Evolutionary conservation across 2,888 invertebrate species (phyloP).

Genomic region (Urechis unicinctus): DNA sequence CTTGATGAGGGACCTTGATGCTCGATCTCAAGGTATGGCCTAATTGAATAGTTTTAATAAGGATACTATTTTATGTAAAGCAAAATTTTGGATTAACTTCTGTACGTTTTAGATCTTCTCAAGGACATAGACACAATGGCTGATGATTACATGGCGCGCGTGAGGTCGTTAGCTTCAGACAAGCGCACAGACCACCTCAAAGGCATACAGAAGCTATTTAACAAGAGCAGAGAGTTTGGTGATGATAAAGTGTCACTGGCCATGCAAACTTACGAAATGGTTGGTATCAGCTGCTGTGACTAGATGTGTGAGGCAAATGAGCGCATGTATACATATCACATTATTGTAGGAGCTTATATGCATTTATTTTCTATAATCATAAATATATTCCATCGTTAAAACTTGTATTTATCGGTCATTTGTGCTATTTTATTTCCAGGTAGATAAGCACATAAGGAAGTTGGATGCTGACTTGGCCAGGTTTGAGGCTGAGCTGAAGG

Average conservation of each 20-base stretch:
- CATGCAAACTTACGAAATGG: slow-evolving; percentile 93
- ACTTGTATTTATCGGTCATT: not conserved
- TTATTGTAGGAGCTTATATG: too few relatives aligned
- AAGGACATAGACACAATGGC: slow-evolving; percentile 84
- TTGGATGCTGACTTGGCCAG: slow-evolving; percentile 87
- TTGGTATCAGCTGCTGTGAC: too few relatives aligned
- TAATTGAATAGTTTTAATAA: too few relatives aligned
- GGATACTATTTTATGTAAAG: not conserved
- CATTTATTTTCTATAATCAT: too few relatives aligned
- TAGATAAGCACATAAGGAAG: slow-evolving; percentile 93
- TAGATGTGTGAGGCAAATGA: too few relatives aligned
- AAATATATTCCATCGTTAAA: not conserved
- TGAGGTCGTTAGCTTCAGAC: slow-evolving; percentile 67
- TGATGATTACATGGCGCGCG: slow-evolving; percentile 70
- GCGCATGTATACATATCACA: too few relatives aligned
- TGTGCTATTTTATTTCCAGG: too few relatives aligned
- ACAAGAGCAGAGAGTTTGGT: slow-evolving; percentile 90
- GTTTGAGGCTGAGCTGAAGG: slow-evolving; percentile 94
- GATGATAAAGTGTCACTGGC: slow-evolving; percentile 96
- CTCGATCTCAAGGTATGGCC: slow-evolving; percentile 63
- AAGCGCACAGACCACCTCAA: slow-evolving; percentile 76
- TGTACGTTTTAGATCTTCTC: slow-evolving; percentile 55
- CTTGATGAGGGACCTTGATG: slow-evolving; percentile 89
- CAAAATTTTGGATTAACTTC: not conserved
- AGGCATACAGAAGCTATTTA: slow-evolving; percentile 74